Base-by-base conservation (phyloP, 2,888 invertebrate genomes). In the Morpho deidamia region DNA sequence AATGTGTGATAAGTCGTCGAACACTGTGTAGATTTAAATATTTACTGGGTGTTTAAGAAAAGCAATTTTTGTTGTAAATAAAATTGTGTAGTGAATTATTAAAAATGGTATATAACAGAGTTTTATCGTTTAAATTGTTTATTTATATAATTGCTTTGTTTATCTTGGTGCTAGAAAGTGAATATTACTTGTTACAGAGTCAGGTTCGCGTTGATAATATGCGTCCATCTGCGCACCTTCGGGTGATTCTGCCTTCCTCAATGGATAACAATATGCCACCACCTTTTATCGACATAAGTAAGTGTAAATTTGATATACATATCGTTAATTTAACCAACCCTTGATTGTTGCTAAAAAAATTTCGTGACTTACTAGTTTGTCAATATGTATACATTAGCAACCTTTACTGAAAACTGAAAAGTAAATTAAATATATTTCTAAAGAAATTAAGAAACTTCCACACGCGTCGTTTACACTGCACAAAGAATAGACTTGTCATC, bases 231-330 rank as follows among this genome's bases (percentile, higher is more conserved):
- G 71, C 80, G 50, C 87, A 86, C 57, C 72, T 89, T 39, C 72
- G 85, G 65, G 87, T 88, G 51, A 81, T 89, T 60, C 67, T 89
- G 61, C 86, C 88, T 34, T 64, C 78, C 10, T 62, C 78, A 8
- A 69, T 79, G 60, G 84, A 82, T 9, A 63, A 68, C 45, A 78
- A 66, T 66, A 68, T 82, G 71, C 81, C 85, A 57, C 81, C 85
- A 43, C 76, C 82, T 33, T 84, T 81, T 68, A 72, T 83, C 57
- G 83, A 83, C 58, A 72, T 84, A 62, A 81, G 86, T 88, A 66
- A 74, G 85, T 75, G 14, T 34, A 32, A 11, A 39, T 39, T 32
- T 1, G 9, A 12, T n/a, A 4, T 46, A 23, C 14, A n/a, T 39
- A 11, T 32, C 5, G 2, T 39, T 11, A 14, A 11, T 46, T 46